A percentile compares a stretch with the other conserved stretches of the same genome.
These are phyloP conservation scores for Perithous albicinctus DNA, from an alignment of 2,888 invertebrate genomes.

Conservation along the genomic window DNA sequence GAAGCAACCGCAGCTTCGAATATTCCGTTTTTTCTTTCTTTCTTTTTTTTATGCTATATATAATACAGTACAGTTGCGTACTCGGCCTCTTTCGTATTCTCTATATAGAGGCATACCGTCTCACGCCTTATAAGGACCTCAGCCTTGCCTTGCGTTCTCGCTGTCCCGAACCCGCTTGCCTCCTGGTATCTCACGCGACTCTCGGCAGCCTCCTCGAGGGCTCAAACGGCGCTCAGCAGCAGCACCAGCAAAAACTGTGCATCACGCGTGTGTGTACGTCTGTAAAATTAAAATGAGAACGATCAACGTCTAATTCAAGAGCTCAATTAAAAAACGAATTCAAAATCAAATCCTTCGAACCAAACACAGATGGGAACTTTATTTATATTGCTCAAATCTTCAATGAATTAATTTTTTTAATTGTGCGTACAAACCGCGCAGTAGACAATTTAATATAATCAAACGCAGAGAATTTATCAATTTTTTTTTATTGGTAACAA, in stretches of 20 bases:
- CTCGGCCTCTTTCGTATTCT: slow-evolving; percentile 79
- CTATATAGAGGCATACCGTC: slow-evolving; percentile 78
- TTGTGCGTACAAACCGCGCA: background rate
- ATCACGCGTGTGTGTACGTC: background rate
- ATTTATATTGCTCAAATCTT: too few relatives aligned
- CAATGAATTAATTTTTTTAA: background rate
- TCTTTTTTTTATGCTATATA: slow-evolving; percentile 61
- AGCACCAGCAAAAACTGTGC: background rate
- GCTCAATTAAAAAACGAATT: background rate
- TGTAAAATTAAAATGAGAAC: slow-evolving; percentile 1
- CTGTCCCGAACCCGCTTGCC: slow-evolving; percentile 71
- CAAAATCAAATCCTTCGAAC: too few relatives aligned
- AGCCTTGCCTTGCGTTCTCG: slow-evolving; percentile 70
- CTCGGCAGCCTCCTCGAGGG: slow-evolving; percentile 32
- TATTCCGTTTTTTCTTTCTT: background rate
- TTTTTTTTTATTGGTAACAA: background rate
- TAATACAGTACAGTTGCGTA: slow-evolving; percentile 73
- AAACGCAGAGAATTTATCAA: too few relatives aligned
- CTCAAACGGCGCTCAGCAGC: background rate
- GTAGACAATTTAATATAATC: background rate
- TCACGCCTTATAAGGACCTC: slow-evolving; percentile 80
- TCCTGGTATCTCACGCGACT: slow-evolving; percentile 58
- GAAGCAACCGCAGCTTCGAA: slow-evolving; percentile 1
- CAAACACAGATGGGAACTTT: too few relatives aligned
- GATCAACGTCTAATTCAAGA: slow-evolving; percentile 4